Evolutionary conservation across 2,888 invertebrate species (phyloP).

Genomic region (Marronus borbonicus): DNA sequence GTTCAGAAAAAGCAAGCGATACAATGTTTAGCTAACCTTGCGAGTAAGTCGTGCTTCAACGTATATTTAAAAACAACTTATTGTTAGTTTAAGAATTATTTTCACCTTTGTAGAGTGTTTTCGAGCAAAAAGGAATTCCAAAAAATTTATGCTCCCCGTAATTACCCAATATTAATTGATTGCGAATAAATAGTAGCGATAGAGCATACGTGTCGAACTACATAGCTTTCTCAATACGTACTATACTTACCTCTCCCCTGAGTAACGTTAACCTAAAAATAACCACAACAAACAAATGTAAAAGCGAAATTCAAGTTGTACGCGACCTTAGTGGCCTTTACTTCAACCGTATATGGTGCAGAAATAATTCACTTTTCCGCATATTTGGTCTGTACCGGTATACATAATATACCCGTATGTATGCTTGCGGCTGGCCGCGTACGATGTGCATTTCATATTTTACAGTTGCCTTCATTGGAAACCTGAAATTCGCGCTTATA

Average conservation of each 20-base stretch:
- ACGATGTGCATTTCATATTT: slow-evolving; percentile 11
- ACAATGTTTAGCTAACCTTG: no score
- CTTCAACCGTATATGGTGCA: slow-evolving; percentile 31
- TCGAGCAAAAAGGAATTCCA: no score
- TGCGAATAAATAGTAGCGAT: background rate
- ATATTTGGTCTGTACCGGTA: slow-evolving; percentile 15
- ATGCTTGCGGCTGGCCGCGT: background rate
- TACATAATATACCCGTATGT: background rate
- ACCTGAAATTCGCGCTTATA: background rate
- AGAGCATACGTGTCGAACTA: background rate
- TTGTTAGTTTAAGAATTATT: no score
- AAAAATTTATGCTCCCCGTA: background rate
- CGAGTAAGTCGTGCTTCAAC: no score
- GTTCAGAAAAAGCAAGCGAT: no score
- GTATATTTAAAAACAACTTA: no score
- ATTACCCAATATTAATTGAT: slow-evolving; percentile 4
- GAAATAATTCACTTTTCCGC: slow-evolving; percentile 33
- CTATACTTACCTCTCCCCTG: slow-evolving; percentile 1
- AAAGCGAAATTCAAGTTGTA: slow-evolving; percentile 35
- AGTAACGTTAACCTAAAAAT: slow-evolving; percentile 43
- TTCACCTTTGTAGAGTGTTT: no score
- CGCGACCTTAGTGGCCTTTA: slow-evolving; percentile 44
- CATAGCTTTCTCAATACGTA: background rate
- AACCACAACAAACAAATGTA: slow-evolving; percentile 30
- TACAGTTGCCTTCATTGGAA: slow-evolving; percentile 1